Conservation (phyloP, 2,888 invertebrate species). For the Himalopsyche kuldschensis region DNA sequence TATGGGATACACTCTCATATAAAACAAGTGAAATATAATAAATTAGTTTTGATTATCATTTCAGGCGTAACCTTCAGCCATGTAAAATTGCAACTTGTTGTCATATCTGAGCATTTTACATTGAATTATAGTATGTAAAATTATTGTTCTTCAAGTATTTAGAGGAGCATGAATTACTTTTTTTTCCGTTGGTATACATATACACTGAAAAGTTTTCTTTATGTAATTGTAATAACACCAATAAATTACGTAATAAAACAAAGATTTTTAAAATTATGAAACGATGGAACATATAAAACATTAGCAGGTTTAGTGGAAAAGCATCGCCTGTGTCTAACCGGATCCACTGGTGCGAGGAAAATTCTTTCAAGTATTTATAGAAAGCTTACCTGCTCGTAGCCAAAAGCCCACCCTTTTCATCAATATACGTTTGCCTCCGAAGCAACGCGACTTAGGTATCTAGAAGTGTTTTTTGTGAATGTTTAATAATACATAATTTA, state of each 20-base stretch:
- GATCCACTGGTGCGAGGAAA: not conserved
- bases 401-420: not conserved
- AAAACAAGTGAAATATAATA: no score
- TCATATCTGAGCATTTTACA: no score
- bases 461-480: not conserved
- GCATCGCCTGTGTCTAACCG: not conserved
- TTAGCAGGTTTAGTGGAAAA: not conserved
- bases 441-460: not conserved
- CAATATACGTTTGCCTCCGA: not conserved
- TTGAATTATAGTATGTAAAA: no score
- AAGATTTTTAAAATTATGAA: not conserved
- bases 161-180: no score
- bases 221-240: no score
- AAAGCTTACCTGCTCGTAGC: not conserved
- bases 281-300: not conserved
- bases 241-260: not conserved
- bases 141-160: no score
- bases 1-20: no score
- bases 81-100: no score
- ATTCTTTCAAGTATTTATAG: constrained; percentile 1
- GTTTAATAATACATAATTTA: not conserved
- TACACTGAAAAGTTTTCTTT: no score
- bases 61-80: no score
- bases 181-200: no score
- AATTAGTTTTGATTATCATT: no score